Base-by-base conservation (phyloP, 2,888 invertebrate genomes). In the Drosophila mimetica region DNA sequence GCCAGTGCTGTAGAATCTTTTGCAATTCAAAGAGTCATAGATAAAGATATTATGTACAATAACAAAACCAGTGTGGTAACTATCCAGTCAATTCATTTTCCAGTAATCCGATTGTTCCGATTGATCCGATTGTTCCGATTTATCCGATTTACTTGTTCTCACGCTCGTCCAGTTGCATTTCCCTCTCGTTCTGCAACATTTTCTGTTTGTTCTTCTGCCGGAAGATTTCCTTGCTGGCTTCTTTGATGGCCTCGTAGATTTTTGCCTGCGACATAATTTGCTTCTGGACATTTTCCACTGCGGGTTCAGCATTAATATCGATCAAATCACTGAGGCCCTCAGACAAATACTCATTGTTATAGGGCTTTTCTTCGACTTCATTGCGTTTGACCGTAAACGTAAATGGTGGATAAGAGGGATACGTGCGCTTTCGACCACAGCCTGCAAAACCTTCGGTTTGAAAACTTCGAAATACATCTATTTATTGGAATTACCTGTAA, bases 241-340 rank as follows among this genome's bases (percentile, higher is more conserved):
- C 96, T 85, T 96, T 96, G 16, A 96, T 95, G 3, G 96, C 96
- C 86, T 96, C 96, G 94, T 95, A 96, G 28, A 90, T 89, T 65
- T 90, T 90, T 0, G 96, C 96, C 91, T 96, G 96, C 0, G 95
- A 95, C 90, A 96, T 93, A 16, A 96, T 96, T 90, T 96, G 96
- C 74, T 96, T 93, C 75, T 95, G 95, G 0, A 96, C 93, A 79
- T 96, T 96, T 82, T 96, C 94, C 5, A 94, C 94, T 7, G 95
- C 94, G 0, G 95, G 94, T 82, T 95, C 94, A 14, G 95, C 94
- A 48, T 94, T 94, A 52, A 94, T 91, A 82, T 95, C 95, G 74
- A 95, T 91, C 22, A 95, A 91, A 28, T 95, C 93, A 54, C 93
- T 94, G 36, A 95, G 91, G 0, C 94, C 92, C 66, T 95, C 95